Evolutionary conservation across 1,140 invertebrate genomes (phyloP).

Genomic region (Triops cancriformis): DNA sequence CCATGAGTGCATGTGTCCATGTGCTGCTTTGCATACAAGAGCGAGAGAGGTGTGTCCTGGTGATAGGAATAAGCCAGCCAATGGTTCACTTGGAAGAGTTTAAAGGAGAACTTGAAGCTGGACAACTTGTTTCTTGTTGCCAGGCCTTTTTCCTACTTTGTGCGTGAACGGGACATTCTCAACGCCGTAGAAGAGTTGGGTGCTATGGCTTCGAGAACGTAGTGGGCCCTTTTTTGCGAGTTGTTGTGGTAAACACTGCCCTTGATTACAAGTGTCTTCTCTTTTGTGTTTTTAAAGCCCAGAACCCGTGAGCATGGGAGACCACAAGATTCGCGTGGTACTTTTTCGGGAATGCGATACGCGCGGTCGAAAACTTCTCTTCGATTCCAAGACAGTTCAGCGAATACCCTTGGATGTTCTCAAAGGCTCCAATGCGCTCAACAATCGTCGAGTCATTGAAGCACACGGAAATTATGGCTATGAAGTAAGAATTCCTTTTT

Average conservation of each 20-base stretch:
- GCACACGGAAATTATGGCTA: neutral
- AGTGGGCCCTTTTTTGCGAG: neutral
- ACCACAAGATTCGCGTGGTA: slow-evolving; percentile 48
- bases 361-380: slow-evolving; percentile 66
- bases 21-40: neutral
- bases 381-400: slow-evolving; percentile 54
- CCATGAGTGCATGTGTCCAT: neutral
- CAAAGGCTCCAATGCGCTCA: neutral
- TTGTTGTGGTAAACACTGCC: neutral
- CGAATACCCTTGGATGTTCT: neutral
- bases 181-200: neutral
- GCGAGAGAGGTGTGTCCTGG: neutral
- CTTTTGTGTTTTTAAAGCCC: neutral
- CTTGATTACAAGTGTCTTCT: neutral
- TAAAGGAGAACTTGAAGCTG: neutral
- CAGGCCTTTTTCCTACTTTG: neutral
- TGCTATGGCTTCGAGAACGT: neutral
- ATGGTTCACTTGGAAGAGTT: neutral
- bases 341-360: slow-evolving; percentile 77
- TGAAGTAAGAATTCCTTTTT: neutral
- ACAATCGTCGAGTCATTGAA: neutral
- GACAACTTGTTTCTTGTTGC: neutral
- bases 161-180: neutral
- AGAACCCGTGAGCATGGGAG: neutral
- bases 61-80: neutral